A percentile compares a stretch with the other conserved stretches of the same genome.
phyloP scores from a whole-genome alignment of 2,888 invertebrate genomes.

The Mesoligia furuncula region DNA sequence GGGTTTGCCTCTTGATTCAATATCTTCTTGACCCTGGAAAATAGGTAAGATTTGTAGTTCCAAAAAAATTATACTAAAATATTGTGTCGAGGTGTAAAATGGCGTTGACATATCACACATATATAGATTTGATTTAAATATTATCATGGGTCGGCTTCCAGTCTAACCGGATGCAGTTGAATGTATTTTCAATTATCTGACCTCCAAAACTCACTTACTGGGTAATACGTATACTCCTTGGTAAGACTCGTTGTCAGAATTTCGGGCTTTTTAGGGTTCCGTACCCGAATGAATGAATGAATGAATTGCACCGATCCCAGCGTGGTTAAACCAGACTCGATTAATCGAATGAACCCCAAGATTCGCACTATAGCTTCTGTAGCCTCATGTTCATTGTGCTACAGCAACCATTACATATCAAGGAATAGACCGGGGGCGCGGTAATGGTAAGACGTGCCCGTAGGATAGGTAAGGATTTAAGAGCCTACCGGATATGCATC shows the following conservation, averaged over 20 bases:
- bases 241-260: neutral
- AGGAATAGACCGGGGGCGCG: no score
- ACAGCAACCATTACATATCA: no score
- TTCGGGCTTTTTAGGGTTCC: neutral
- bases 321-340: no score
- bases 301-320: no score
- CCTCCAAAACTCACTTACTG: neutral
- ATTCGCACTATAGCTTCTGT: no score
- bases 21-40: slow-evolving; percentile 36
- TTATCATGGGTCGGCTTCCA: neutral
- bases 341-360: no score
- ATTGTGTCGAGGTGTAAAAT: neutral
- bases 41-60: neutral
- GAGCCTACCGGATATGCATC: no score
- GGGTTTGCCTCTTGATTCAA: slow-evolving; percentile 18
- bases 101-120: neutral
- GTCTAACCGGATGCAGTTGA: neutral
- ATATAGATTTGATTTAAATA: neutral
- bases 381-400: no score
- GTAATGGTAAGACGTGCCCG: no score
- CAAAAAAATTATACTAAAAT: neutral
- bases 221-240: neutral
- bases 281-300: no score
- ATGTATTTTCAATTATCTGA: neutral
- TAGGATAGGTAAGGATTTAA: no score